A percentile compares a stretch with the other conserved stretches of the same genome.
Evolutionary conservation across 2,113 vertebrate species (phyloP).

Genomic region (Gallinago jamesoni): DNA sequence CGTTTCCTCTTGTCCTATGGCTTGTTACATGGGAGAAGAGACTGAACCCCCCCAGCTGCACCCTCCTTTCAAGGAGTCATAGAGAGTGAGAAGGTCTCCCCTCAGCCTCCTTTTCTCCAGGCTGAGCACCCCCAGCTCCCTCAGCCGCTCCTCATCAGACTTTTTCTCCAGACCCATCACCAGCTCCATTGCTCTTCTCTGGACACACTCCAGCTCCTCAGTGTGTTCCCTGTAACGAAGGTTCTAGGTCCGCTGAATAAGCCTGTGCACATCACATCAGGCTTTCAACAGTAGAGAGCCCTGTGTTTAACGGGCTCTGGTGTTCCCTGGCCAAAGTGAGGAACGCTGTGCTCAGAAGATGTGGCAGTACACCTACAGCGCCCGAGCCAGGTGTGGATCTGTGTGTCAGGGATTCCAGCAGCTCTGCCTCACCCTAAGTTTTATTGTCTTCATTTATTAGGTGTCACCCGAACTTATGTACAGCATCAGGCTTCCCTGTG

Average conservation of each 20-base stretch:
- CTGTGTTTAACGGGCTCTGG: background rate
- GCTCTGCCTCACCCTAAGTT: background rate
- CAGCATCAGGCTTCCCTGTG: background rate
- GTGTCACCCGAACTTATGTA: accelerated
- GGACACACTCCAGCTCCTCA: background rate
- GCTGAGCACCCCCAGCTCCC: background rate
- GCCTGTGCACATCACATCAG: accelerated
- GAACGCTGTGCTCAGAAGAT: background rate
- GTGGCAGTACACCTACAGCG: accelerated
- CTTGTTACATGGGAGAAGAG: background rate
- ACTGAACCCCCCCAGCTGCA: background rate
- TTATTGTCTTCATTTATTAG: accelerated
- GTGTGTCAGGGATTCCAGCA: background rate
- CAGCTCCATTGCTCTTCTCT: too few relatives aligned
- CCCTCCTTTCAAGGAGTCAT: background rate
- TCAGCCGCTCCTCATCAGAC: background rate
- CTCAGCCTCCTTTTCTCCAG: background rate
- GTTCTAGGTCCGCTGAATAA: accelerated
- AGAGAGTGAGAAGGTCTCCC: background rate
- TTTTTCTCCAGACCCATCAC: too few relatives aligned
- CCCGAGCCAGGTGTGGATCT: background rate
- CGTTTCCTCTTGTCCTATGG: background rate
- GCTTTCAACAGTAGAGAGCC: background rate
- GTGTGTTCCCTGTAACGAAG: background rate
- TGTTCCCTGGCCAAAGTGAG: background rate